Conservation (phyloP, 2,888 invertebrate genomes). For the Hemistola chrysoprasaria region DNA sequence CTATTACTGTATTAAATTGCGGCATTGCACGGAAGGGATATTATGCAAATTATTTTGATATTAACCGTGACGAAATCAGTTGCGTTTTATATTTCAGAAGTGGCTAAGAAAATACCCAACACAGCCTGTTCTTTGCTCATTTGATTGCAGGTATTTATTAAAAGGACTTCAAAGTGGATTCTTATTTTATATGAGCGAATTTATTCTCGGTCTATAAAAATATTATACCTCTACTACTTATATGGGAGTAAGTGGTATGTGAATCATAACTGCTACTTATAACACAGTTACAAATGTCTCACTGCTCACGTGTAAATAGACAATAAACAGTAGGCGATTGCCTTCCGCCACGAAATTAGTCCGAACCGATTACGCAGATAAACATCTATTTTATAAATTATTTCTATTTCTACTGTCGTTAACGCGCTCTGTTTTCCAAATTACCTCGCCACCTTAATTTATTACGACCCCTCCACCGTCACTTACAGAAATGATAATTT, state of each 20-base stretch:
- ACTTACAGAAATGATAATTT: conserved; percentile 62
- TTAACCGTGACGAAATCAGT: conserved; percentile 3
- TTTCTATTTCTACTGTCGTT: conserved; percentile 62
- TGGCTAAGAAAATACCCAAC: too few species aligned
- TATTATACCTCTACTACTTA: too few species aligned
- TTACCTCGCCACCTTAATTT: conserved; percentile 55
- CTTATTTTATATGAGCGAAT: too few species aligned
- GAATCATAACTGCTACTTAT: conserved; percentile 32
- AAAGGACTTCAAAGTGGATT: too few species aligned
- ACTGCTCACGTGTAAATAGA: conserved; percentile 56
- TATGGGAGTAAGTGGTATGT: conserved; percentile 16
- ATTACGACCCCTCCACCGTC: conserved; percentile 47
- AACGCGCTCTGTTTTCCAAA: conserved; percentile 56
- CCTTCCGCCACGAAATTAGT: conserved; percentile 51
- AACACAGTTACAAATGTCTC: conserved; percentile 41
- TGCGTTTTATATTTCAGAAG: too few species aligned
- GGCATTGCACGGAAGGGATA: conserved; percentile 27
- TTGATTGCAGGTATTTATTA: too few species aligned
- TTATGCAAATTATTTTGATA: conserved; percentile 29
- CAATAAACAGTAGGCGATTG: conserved; percentile 47
- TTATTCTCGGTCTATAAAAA: too few species aligned
- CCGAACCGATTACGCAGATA: conserved; percentile 66
- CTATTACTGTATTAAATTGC: conserved; percentile 47
- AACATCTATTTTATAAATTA: conserved; percentile 55
- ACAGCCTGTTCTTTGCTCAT: too few species aligned